A percentile compares a stretch with the other conserved stretches of the same genome.
Evolutionary conservation across 2,113 vertebrate genomes (phyloP).

Genomic region (Centropus bengalensis): DNA sequence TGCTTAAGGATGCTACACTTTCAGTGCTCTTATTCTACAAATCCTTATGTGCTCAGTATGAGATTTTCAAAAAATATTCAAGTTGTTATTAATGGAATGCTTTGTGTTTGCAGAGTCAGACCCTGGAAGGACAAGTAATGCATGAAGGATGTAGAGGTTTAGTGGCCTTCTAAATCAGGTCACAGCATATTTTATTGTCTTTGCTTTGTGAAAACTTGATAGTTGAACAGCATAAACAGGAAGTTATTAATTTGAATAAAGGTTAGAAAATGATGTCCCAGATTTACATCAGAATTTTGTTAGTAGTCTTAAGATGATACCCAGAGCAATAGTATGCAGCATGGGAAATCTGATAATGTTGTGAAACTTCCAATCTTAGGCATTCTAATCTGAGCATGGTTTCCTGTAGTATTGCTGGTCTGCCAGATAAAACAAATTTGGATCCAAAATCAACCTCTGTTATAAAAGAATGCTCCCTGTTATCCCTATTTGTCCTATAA

Average conservation of each 20-base stretch:
- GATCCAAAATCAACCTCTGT: conserved; percentile 58
- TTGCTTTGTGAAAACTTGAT: conserved; percentile 47
- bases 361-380: conserved; percentile 35
- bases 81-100: neutral
- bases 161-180: conserved; percentile 2
- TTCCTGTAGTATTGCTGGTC: conserved; percentile 57
- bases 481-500: conserved; percentile 6
- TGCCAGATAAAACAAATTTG: conserved; percentile 49
- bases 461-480: conserved; percentile 32
- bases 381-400: conserved; percentile 28
- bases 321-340: neutral
- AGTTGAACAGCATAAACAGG: conserved; percentile 16
- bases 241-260: conserved; percentile 65
- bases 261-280: conserved; percentile 31
- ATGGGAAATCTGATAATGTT: conserved; percentile 53
- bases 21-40: neutral
- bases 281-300: conserved; percentile 56
- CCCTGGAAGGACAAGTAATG: neutral
- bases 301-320: conserved; percentile 19
- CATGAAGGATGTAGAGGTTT: neutral
- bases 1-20: neutral
- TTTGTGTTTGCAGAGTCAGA: neutral
- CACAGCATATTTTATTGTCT: conserved; percentile 32
- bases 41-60: neutral
- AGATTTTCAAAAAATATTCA: neutral